Evolutionary conservation across 2,113 vertebrate genomes (phyloP).

Genomic region (Entosphenus tridentatus): DNA sequence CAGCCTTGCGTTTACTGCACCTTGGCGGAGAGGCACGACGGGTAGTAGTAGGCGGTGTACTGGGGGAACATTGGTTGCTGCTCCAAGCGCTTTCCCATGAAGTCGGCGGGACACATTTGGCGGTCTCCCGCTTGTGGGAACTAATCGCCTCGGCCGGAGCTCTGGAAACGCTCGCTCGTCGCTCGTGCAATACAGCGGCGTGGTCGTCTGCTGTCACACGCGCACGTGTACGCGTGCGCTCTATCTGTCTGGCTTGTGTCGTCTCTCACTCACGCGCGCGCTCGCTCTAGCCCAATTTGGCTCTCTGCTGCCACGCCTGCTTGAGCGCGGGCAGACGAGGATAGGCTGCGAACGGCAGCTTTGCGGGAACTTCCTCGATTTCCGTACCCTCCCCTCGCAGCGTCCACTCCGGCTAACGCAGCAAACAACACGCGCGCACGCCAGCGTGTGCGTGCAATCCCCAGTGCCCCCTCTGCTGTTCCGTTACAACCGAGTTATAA

Average conservation of each 20-base stretch:
- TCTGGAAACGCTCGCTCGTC: not conserved
- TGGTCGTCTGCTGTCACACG: not conserved
- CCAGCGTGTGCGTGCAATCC: too few relatives aligned
- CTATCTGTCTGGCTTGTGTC: not conserved
- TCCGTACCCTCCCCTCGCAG: too few relatives aligned
- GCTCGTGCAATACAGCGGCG: not conserved
- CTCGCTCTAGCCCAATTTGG: not conserved
- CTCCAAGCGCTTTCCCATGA: constrained; percentile 61
- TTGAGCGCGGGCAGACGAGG: too few relatives aligned
- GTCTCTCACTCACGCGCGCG: not conserved
- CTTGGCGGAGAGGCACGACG: constrained; percentile 42
- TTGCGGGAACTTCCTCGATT: too few relatives aligned
- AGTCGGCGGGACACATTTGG: constrained; percentile 16
- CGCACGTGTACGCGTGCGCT: not conserved
- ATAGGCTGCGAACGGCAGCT: too few relatives aligned
- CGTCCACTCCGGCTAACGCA: too few relatives aligned
- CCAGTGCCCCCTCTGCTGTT: too few relatives aligned
- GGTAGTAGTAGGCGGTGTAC: constrained; percentile 54
- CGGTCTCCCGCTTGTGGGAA: constrained; percentile 2
- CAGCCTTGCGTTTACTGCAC: constrained; percentile 14
- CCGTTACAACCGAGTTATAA: too few relatives aligned
- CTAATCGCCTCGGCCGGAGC: not conserved
- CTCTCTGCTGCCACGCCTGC: too few relatives aligned
- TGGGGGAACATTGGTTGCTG: constrained; percentile 51
- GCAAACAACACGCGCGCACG: too few relatives aligned